Conservation (phyloP, 2,888 invertebrate species). For the Eueremaeus valkanovi region DNA sequence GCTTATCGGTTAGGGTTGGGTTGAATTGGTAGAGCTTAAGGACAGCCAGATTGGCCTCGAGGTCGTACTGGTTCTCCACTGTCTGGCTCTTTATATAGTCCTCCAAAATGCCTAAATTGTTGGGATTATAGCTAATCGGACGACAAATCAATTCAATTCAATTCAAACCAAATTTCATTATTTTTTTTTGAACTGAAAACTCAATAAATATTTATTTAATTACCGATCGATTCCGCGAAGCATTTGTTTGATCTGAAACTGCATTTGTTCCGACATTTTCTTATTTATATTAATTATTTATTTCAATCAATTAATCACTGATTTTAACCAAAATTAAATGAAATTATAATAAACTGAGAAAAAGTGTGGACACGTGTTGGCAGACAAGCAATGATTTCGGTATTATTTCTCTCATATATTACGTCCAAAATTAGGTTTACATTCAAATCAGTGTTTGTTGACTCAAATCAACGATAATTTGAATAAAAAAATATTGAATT, state of each 20-base stretch:
- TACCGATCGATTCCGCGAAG: constrained; percentile 27
- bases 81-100: constrained; percentile 90
- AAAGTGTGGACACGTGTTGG: neutral
- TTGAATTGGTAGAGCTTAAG: constrained; percentile 94
- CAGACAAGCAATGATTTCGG: too few species aligned
- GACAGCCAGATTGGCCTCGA: constrained; percentile 95
- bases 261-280: constrained; percentile 25
- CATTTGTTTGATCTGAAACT: constrained; percentile 3
- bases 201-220: neutral
- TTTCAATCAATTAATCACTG: neutral
- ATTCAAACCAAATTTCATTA: too few species aligned
- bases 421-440: too few species aligned
- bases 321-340: too few species aligned
- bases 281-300: neutral
- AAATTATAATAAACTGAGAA: too few species aligned
- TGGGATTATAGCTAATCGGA: constrained; percentile 89
- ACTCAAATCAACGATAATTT: too few species aligned
- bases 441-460: too few species aligned
- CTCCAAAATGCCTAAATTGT: constrained; percentile 83
- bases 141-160: too few species aligned
- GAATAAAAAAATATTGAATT: too few species aligned
- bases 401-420: too few species aligned
- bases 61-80: constrained; percentile 85
- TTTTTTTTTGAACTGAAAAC: too few species aligned
- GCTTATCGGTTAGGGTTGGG: constrained; percentile 74